Evolutionary conservation across 2,797 vertebrate species (phyloP), one percentile per base, ranked within the genome.

Genomic region (Crocidura indochinensis): DNA sequence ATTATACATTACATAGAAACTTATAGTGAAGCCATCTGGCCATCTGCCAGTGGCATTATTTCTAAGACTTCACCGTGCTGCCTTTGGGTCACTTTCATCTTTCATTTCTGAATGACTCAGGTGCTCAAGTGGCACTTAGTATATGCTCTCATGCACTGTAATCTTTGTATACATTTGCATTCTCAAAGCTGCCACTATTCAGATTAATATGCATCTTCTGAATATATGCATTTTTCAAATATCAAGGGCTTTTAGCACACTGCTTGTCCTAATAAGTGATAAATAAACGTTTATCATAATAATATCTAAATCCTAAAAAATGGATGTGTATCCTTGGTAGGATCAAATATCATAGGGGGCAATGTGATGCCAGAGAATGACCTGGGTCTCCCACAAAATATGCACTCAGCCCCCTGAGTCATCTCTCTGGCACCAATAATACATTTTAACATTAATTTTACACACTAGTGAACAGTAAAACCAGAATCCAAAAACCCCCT

Each of bases 221-320:
- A 87, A 76, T 64, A 69, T 79, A 22, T 24, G 15, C 62, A 68
- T 81, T 89, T 89, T 83, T 60, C 20, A 19, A 31, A 92, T n/a
- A 94, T 22, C 27, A 31, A 85, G 60, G 51, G 38, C 86, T 27
- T 74, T 27, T 74, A 88, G 64, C 15, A 88, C 53, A 85, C 4
- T 88, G 49, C 20, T 94, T 83, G 88, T 84, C 46, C 69, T 24
- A 92, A 64, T 14, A 84, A 24, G 46, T 38, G 38, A 71, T 38
- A 78, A 77, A 82, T 72, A 92, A 93, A 76, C 86, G 83, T 22
- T 92, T 89, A 94, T 89, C 47, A 90, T 64, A 69, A 75, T 83
- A 69, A 75, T 83, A 91, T 31, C 10, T 44, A 93, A 87, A 75
- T 84, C 47, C 51, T 76, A 78, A 87, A 67, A 94, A 91, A 82